These are phyloP conservation scores for Encarsia formosa DNA, from an alignment of 2,888 invertebrate species.

Conservation along the genomic window DNA sequence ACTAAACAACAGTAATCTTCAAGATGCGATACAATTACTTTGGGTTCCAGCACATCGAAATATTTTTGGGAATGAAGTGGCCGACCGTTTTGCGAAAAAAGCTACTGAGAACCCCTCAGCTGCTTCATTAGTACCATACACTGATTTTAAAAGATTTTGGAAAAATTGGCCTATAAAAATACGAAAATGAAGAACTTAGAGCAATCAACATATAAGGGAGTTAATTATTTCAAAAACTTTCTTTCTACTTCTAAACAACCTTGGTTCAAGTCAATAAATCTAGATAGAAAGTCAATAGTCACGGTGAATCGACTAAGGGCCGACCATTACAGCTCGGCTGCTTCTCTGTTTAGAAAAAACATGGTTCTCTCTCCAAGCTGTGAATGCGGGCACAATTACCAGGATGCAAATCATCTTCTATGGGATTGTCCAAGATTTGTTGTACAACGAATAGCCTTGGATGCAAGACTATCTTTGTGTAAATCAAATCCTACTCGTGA, in stretches of 20 bases:
- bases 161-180: background rate
- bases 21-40: background rate
- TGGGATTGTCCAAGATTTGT: background rate
- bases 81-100: background rate
- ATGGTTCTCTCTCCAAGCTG: background rate
- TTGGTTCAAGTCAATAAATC: background rate
- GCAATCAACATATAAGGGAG: background rate
- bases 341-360: background rate
- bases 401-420: constrained; percentile 1
- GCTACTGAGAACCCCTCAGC: background rate
- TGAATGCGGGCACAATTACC: background rate
- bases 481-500: no score
- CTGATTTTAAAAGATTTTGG: background rate
- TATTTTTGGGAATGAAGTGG: background rate
- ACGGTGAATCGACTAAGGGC: background rate
- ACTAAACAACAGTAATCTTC: background rate
- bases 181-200: background rate
- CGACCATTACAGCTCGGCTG: background rate
- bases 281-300: background rate
- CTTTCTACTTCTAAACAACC: background rate
- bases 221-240: background rate
- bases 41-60: background rate
- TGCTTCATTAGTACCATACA: background rate
- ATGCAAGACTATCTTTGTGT: no score
- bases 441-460: no score